Conservation (phyloP, 2,113 vertebrate species). For the Pimephales promelas region DNA sequence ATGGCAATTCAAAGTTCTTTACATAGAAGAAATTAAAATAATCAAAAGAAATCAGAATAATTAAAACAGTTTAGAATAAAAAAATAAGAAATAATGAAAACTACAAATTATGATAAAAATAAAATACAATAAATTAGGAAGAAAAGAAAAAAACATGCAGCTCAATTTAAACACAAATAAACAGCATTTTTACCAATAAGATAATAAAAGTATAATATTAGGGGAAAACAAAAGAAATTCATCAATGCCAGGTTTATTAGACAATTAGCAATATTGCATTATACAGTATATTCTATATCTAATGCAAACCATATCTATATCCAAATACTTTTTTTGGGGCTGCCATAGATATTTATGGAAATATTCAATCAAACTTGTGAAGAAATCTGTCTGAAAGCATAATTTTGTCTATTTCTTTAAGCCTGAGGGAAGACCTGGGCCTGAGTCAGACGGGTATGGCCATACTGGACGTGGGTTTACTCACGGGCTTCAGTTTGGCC, state of each 20-base stretch:
- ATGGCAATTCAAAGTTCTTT: too few relatives aligned
- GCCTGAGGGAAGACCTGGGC: conserved; percentile 66
- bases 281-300: neutral
- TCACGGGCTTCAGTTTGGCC: conserved; percentile 83
- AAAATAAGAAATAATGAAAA: too few relatives aligned
- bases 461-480: conserved; percentile 84
- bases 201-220: too few relatives aligned
- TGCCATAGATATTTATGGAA: neutral
- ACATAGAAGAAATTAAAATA: too few relatives aligned
- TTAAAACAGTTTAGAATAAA: too few relatives aligned
- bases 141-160: neutral
- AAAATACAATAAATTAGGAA: too few relatives aligned
- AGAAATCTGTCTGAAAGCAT: neutral
- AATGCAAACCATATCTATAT: neutral
- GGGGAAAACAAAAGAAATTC: too few relatives aligned
- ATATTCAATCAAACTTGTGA: neutral
- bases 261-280: neutral
- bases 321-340: neutral
- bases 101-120: too few relatives aligned
- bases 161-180: too few relatives aligned
- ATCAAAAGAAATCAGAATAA: too few relatives aligned
- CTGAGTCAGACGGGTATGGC: conserved; percentile 83
- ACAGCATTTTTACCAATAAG: too few relatives aligned
- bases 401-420: conserved; percentile 56
- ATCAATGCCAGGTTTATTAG: too few relatives aligned